phyloP scores from a whole-genome alignment of 2,888 invertebrate species.

The Cremastinae sp. region DNA sequence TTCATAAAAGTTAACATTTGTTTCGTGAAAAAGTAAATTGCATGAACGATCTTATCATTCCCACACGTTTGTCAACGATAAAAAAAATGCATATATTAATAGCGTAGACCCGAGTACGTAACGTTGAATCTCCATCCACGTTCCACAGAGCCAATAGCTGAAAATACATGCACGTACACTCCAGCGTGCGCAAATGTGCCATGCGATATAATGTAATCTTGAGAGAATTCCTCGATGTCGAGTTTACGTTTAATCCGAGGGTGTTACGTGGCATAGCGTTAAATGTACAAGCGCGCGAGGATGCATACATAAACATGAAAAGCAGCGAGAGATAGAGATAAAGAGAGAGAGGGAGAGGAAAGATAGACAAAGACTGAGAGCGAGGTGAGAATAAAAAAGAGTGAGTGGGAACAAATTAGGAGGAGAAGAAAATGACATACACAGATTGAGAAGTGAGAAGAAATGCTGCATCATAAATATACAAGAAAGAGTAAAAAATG shows the following conservation, averaged over 20 bases:
- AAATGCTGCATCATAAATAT: too few species aligned
- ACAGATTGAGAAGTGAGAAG: too few species aligned
- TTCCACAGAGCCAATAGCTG: not conserved
- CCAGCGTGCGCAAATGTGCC: not conserved
- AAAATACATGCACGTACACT: not conserved
- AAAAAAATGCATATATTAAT: not conserved
- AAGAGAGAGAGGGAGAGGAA: constrained; percentile 27
- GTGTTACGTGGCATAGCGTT: constrained; percentile 52
- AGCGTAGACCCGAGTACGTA: constrained; percentile 4
- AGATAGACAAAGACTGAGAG: constrained; percentile 29
- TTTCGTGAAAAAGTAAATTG: too few species aligned
- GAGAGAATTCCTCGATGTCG: constrained; percentile 59
- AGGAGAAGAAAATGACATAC: constrained; percentile 9
- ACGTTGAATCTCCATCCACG: constrained; percentile 9
- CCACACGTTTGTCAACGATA: not conserved
- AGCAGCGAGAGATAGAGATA: constrained; percentile 14
- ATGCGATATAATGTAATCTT: constrained; percentile 29
- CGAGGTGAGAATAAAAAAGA: constrained; percentile 8
- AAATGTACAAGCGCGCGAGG: constrained; percentile 45
- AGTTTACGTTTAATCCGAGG: constrained; percentile 58
- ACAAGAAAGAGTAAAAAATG: too few species aligned
- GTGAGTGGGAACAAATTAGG: constrained; percentile 15
- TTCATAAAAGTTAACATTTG: too few species aligned
- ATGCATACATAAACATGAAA: constrained; percentile 48
- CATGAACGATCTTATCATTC: too few species aligned